These are phyloP conservation scores for Psylliodes chrysocephalus DNA, from an alignment of 2,888 invertebrate genomes.

Conservation along the genomic window DNA sequence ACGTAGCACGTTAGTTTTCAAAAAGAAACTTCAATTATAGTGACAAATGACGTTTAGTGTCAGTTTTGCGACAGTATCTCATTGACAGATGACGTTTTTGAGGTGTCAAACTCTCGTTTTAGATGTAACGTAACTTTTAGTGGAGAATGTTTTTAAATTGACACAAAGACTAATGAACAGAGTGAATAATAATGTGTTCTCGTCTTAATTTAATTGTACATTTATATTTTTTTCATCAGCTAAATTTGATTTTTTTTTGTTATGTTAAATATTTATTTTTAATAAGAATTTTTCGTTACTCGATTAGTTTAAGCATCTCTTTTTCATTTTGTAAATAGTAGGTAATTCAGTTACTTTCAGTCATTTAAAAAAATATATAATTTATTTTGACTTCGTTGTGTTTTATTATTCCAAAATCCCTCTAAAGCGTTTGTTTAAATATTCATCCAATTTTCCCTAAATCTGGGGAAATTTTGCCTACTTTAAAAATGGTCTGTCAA, in stretches of 20 bases:
- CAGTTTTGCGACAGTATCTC: no score
- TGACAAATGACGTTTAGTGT: no score
- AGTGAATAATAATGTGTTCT: conserved; percentile 35
- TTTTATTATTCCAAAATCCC: conserved; percentile 4
- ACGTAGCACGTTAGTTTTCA: no score
- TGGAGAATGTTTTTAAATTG: conserved; percentile 16
- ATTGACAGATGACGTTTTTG: no score
- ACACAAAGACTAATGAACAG: conserved; percentile 43
- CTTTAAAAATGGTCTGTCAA: no score
- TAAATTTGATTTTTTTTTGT: conserved; percentile 30
- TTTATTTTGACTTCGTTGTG: conserved; percentile 9
- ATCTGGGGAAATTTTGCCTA: no score
- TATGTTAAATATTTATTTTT: conserved; percentile 42
- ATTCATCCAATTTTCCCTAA: no score
- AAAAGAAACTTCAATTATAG: no score
- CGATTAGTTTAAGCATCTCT: neutral
- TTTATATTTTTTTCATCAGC: conserved; percentile 32
- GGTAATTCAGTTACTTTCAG: conserved; percentile 3
- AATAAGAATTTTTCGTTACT: no score
- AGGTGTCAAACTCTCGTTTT: conserved; percentile 3
- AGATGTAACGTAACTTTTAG: neutral
- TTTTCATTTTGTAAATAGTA: conserved; percentile 5
- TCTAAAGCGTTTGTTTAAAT: no score
- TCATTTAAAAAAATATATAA: conserved; percentile 21
- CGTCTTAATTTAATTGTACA: conserved; percentile 34